Evolutionary conservation across 2,113 vertebrate species (phyloP), one percentile per base, ranked within the genome.

Genomic region (Labeo catla): DNA sequence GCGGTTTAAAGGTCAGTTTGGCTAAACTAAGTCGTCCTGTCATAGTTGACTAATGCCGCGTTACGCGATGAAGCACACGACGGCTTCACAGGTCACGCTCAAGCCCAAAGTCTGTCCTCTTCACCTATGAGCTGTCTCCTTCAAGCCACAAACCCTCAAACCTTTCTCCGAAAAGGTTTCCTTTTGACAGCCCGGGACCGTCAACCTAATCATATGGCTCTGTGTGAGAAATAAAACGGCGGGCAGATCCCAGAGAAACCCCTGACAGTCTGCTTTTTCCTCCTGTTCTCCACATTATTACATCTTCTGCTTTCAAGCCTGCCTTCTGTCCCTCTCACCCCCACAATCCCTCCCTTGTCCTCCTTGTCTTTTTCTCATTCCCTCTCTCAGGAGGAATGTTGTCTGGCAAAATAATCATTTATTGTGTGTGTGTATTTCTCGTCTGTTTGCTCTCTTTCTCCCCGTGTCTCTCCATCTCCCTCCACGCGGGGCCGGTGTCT

Each of bases 371-470:
- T 80, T 45, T 74, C 63, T 77, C 57, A 34, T 80, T 86, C 70
- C 84, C 47, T 47, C 45, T 28, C 81, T 83, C 65, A 52, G 61
- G 70, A 82, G 68, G 52, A 82, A 86, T 85, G 52, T 83, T 52
- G 78, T 88, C 83, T 84, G 34, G 82, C 76, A 73, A 83, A 89
- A 88, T 86, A 87, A 84, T 83, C 57, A 81, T 85, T 85, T 34
- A 39, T 72, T 80, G 65, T 52, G 36, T 87, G 63, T 68, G 63
- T 68, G 54, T 36, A 59, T 81, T 74, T 82, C 45, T 76, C 68
- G 61, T 39, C 54, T 68, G 47, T 86, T 76, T 52, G 43, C 72
- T 85, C 74, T 76, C 68, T 36, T 54, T 84, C 50, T 76, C 28
- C 47, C 15, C 16, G 10, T 73, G 63, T 80, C 43, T 76, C 28